Base-by-base conservation (phyloP, 1,140 invertebrate genomes). In the Hirudo medicinalis region DNA sequence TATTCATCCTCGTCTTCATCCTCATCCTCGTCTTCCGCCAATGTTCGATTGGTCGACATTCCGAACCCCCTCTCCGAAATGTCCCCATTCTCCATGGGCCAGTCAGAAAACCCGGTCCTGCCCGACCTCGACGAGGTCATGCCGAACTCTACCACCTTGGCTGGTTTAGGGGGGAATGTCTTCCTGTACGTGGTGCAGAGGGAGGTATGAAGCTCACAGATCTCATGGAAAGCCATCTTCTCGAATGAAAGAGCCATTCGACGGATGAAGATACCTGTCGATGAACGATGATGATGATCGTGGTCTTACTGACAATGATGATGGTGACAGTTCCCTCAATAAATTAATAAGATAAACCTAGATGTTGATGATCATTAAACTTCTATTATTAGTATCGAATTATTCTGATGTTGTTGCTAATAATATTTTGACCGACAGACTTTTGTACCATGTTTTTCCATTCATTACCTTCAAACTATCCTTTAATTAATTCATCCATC, bases 161-260 rank as follows among this genome's bases (percentile, higher is more conserved):
- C 6, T n/a, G 2, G 43, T n/a, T 25, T 70, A 15, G 25, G 29
- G 9, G n/a, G 20, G 15, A 70, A 29, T 5, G 69, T 29, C 69
- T 54, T 25, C 17, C 69, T 15, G 49, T 53, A 54, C 49, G 19
- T 53, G 15, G 25, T 53, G 60, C 55, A 60, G 55, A 75, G 72
- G 17, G 71, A 75, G 27, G 57, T 73, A 66, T 74, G 77, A 0
- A 82, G 67, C 63, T 77, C 75, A 11, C 70, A 79, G 63, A 91
- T 86, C 83, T 91, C 89, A 43, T 88, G 87, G 81, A 93, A 92
- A 32, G 87, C 86, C 55, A 92, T 81, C 79, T 89, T 90, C 76
- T 92, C 89, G 79, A 92, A 88, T 71, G 88, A 87, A 2, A 92
- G 81, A 71, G 89, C 86, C 78, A 91, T 88, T 76, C 90, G 84